Percentiles rank a stretch among this genome's conserved stretches.
Conservation (phyloP, 2,113 vertebrate species). For the Zosterops borbonicus region DNA sequence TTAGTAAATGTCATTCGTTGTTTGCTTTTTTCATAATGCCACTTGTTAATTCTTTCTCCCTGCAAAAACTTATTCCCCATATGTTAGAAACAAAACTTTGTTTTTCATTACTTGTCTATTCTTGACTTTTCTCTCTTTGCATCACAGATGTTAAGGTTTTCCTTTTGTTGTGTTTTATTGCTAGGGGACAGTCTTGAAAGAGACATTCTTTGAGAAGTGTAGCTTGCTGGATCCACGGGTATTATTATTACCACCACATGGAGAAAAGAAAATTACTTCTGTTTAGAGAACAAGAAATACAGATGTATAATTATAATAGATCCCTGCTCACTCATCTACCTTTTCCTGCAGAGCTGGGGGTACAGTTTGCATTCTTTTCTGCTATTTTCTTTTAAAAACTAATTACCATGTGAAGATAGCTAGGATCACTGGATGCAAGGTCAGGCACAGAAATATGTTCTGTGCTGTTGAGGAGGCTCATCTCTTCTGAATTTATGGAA, state of each 20-base stretch:
- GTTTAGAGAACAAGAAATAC: conserved; percentile 42
- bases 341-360: not conserved
- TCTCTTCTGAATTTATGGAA: not conserved
- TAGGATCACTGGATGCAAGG: not conserved
- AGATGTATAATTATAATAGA: conserved; percentile 42
- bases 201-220: not conserved
- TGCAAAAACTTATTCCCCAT: not conserved
- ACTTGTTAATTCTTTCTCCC: not conserved
- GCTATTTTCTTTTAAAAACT: not conserved
- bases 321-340: not conserved
- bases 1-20: not conserved
- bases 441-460: not conserved
- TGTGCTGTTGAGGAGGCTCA: not conserved
- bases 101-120: not conserved
- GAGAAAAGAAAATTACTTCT: conserved; percentile 48
- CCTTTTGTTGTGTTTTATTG: conserved; percentile 17
- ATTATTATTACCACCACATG: conserved; percentile 33
- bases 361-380: conserved; percentile 13
- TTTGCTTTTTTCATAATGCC: not conserved
- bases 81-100: conserved; percentile 18
- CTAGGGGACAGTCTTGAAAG: conserved; percentile 37
- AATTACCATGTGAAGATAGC: not conserved
- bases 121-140: not conserved
- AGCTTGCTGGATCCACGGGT: not conserved
- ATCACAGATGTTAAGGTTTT: conserved; percentile 1